These are phyloP conservation scores for Kryptolebias marmoratus DNA, from an alignment of 2,113 vertebrate genomes.

Conservation along the genomic window DNA sequence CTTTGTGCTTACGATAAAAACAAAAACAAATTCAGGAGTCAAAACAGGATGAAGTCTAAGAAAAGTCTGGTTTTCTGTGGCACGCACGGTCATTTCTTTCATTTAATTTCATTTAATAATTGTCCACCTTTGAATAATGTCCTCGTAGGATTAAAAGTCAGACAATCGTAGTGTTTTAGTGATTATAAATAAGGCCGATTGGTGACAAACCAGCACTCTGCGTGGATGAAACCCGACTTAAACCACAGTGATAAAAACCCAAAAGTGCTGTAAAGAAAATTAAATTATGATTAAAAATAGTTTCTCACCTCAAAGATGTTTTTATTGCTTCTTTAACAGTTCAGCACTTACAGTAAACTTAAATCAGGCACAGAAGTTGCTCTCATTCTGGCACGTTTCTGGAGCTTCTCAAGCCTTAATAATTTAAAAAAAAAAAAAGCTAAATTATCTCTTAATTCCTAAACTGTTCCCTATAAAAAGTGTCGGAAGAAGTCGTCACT, in stretches of 20 bases:
- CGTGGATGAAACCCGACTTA: conserved; percentile 63
- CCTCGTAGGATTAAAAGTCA: conserved; percentile 10
- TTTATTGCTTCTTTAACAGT: conserved; percentile 16
- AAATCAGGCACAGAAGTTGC: conserved; percentile 31
- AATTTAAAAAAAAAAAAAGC: too few species aligned
- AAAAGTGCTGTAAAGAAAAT: conserved; percentile 4
- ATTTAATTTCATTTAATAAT: not conserved
- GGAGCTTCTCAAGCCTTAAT: conserved; percentile 1
- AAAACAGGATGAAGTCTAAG: conserved; percentile 17
- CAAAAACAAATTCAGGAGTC: conserved; percentile 24
- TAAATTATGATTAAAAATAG: conserved; percentile 12
- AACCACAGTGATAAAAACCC: conserved; percentile 32
- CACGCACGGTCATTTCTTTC: conserved; percentile 3
- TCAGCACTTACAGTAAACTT: conserved; percentile 32
- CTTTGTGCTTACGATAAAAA: conserved; percentile 2
- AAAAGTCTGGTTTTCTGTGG: conserved; percentile 39
- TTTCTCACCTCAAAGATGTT: conserved; percentile 14
- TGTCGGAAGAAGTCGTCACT: conserved; percentile 5
- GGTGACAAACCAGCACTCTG: conserved; percentile 66
- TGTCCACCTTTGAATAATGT: not conserved
- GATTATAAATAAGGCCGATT: conserved; percentile 49
- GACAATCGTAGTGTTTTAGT: conserved; percentile 8
- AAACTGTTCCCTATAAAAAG: not conserved
- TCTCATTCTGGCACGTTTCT: conserved; percentile 18
- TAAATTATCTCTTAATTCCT: too few species aligned